These are phyloP conservation scores for Lophotriccus pileatus DNA, from an alignment of 2,797 vertebrate genomes.

Conservation along the genomic window DNA sequence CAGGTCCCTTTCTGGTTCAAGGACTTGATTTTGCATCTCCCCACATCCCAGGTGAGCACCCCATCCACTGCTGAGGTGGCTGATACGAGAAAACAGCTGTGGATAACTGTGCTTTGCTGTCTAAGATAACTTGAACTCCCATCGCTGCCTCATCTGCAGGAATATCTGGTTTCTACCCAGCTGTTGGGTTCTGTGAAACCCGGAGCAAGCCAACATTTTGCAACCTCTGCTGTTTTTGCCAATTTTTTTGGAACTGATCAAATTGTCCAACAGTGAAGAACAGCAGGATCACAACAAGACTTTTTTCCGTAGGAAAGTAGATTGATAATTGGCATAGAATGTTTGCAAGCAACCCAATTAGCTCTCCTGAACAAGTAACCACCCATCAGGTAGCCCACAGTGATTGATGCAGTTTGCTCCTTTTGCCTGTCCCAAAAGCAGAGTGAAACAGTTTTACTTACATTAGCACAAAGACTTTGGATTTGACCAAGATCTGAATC, in stretches of 20 bases:
- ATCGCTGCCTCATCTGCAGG: accelerated
- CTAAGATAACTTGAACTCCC: background rate
- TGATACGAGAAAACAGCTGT: accelerated
- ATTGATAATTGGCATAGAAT: background rate
- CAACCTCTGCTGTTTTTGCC: background rate
- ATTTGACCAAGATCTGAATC: background rate
- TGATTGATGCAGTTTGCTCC: background rate
- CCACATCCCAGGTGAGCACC: no score
- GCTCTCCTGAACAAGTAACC: background rate
- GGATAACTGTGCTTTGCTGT: background rate
- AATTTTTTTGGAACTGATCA: background rate
- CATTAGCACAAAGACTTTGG: accelerated
- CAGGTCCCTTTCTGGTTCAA: background rate
- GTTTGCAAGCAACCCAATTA: background rate
- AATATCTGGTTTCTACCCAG: background rate
- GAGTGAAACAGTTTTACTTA: background rate
- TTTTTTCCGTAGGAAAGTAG: background rate
- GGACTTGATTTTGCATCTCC: background rate
- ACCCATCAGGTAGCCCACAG: background rate
- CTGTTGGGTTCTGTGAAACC: background rate
- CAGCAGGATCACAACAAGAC: background rate
- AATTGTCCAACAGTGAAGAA: background rate
- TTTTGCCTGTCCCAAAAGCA: background rate
- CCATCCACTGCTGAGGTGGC: background rate
- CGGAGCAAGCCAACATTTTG: background rate